A percentile compares a stretch with the other conserved stretches of the same genome.
phyloP scores from a whole-genome alignment of 1,140 invertebrate species.

The Ceratina japonica region DNA sequence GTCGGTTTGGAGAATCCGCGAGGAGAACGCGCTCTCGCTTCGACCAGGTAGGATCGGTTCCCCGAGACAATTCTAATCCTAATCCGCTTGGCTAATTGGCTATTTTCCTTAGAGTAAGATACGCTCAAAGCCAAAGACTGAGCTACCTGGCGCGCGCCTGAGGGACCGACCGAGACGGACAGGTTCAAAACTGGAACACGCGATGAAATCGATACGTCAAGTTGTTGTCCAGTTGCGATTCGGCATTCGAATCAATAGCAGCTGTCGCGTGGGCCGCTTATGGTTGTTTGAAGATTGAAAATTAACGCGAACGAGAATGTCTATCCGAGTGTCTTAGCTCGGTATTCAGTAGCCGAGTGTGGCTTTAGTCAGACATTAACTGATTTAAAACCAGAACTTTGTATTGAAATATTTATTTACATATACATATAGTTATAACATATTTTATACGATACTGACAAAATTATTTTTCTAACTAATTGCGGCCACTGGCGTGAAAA shows the following conservation, averaged over 20 bases:
- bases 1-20: constrained; percentile 30
- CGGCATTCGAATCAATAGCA: constrained; percentile 61
- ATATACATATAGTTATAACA: too few species aligned
- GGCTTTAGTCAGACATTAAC: too few species aligned
- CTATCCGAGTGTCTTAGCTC: too few species aligned
- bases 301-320: background rate
- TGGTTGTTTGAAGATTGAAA: constrained; percentile 30
- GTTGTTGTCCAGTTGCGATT: constrained; percentile 68
- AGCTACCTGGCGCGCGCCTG: too few species aligned
- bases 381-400: too few species aligned
- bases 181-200: constrained; percentile 69
- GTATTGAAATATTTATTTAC: too few species aligned
- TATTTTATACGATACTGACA: too few species aligned
- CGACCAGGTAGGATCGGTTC: background rate
- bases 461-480: too few species aligned
- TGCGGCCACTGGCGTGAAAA: background rate
- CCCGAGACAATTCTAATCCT: background rate
- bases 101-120: too few species aligned
- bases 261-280: background rate
- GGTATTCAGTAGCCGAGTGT: too few species aligned
- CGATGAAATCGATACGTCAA: constrained; percentile 64
- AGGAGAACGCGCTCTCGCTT: background rate
- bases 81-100: too few species aligned
- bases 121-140: too few species aligned
- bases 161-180: constrained; percentile 3